Evolutionary conservation across 37 sponge, comb jelly and placozoan genomes (phyloP).

Genomic region (Agelas oroides): DNA sequence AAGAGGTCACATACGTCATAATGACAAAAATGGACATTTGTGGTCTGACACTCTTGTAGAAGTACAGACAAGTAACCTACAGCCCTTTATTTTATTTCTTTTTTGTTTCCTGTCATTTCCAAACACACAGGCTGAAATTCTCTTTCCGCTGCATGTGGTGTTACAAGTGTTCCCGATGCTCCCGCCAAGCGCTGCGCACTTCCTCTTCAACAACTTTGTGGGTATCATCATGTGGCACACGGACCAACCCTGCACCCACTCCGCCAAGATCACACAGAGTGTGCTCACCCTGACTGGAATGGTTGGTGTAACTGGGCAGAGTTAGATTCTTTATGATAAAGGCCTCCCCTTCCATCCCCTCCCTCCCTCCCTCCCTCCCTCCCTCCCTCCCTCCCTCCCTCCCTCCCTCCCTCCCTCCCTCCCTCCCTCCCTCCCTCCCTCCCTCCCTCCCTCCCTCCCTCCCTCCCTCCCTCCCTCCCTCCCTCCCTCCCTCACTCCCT

Average conservation of each 20-base stretch:
- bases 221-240: constrained; percentile 77
- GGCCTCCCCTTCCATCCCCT: constrained; percentile 6
- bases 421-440: constrained; percentile 34
- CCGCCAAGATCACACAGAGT: constrained; percentile 38
- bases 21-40: too few species aligned
- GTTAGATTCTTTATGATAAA: background rate
- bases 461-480: constrained; percentile 30
- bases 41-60: too few species aligned
- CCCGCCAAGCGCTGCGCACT: constrained; percentile 71
- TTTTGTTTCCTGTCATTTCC: too few species aligned
- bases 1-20: too few species aligned
- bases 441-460: constrained; percentile 37
- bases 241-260: constrained; percentile 49
- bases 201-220: constrained; percentile 76
- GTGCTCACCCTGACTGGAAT: constrained; percentile 54
- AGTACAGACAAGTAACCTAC: too few species aligned
- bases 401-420: constrained; percentile 35
- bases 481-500: constrained; percentile 14
- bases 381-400: constrained; percentile 23
- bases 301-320: background rate
- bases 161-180: constrained; percentile 60
- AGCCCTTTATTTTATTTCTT: too few species aligned
- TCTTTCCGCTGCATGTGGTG: constrained; percentile 57
- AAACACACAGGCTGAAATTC: constrained; percentile 41
- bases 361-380: constrained; percentile 35